These are phyloP conservation scores for Hippocampus kuda DNA, from an alignment of 2,797 vertebrate genomes.

Conservation along the genomic window DNA sequence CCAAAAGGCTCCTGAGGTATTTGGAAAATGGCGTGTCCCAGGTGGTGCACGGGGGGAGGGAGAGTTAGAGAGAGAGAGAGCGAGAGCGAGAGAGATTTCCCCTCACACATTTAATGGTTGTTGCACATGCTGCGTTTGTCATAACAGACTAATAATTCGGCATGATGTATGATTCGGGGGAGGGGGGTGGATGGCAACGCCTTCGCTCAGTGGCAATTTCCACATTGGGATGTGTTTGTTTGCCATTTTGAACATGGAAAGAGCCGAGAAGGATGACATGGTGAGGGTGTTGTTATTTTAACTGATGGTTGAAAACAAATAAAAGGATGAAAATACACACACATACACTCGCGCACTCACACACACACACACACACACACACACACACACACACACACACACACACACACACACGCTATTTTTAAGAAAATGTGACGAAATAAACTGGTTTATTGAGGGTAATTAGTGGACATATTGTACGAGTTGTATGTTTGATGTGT, in stretches of 20 bases:
- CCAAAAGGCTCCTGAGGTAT: slow-evolving; percentile 45
- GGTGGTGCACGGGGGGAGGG: slow-evolving; percentile 48
- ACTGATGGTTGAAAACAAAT: not conserved
- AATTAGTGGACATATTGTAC: no score
- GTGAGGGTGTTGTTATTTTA: slow-evolving; percentile 11
- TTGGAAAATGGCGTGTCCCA: slow-evolving; percentile 51
- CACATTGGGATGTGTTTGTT: slow-evolving; percentile 20
- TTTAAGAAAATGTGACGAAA: no score
- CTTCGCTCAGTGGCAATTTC: slow-evolving; percentile 12
- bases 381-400: no score
- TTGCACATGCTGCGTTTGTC: slow-evolving; percentile 38
- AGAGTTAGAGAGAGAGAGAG: no score
- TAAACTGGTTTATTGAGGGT: no score
- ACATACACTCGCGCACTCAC: no score
- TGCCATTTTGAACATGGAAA: slow-evolving; percentile 9
- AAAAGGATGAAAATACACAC: not conserved
- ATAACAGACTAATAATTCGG: slow-evolving; percentile 21
- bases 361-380: not conserved
- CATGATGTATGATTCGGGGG: slow-evolving; percentile 22
- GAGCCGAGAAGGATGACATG: slow-evolving; percentile 6
- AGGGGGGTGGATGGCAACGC: slow-evolving; percentile 10
- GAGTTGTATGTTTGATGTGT: no score
- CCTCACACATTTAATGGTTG: slow-evolving; percentile 25
- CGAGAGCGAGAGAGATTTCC: slow-evolving; percentile 30
- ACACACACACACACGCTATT: not conserved